Conservation (phyloP, 2,888 invertebrate genomes). For the Limenitis camilla region DNA sequence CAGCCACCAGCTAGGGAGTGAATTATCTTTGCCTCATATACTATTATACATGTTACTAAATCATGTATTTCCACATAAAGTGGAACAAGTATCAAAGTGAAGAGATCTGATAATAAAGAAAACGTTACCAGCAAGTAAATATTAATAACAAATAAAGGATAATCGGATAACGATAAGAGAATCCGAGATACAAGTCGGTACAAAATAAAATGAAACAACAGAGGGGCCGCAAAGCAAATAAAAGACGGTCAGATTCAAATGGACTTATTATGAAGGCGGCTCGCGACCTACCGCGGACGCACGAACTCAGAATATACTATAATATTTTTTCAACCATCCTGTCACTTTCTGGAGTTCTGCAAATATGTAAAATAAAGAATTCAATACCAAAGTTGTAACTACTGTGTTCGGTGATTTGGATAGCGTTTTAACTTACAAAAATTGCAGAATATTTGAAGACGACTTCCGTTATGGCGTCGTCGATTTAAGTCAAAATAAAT, state of each 20-base stretch:
- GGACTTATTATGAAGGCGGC: slow-evolving; percentile 51
- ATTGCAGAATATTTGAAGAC: background rate
- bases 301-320: slow-evolving; percentile 17
- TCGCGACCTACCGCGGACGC: slow-evolving; percentile 22
- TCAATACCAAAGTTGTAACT: too few relatives aligned
- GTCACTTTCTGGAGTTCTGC: background rate
- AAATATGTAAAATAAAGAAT: background rate
- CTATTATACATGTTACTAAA: too few relatives aligned
- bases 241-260: slow-evolving; percentile 48
- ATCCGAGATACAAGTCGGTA: slow-evolving; percentile 5
- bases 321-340: slow-evolving; percentile 10
- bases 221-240: slow-evolving; percentile 16
- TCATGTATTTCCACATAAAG: too few relatives aligned
- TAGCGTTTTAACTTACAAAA: too few relatives aligned
- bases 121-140: background rate
- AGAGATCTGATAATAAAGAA: background rate
- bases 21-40: too few relatives aligned
- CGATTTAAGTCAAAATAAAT: background rate
- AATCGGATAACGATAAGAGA: slow-evolving; percentile 4
- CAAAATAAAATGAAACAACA: slow-evolving; percentile 13
- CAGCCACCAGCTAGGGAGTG: too few relatives aligned
- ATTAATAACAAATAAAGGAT: background rate
- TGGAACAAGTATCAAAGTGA: too few relatives aligned
- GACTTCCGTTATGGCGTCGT: background rate
- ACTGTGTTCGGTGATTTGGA: too few relatives aligned